Evolutionary conservation across 1,140 invertebrate genomes (phyloP).

Genomic region (Pseudoatta argentina): DNA sequence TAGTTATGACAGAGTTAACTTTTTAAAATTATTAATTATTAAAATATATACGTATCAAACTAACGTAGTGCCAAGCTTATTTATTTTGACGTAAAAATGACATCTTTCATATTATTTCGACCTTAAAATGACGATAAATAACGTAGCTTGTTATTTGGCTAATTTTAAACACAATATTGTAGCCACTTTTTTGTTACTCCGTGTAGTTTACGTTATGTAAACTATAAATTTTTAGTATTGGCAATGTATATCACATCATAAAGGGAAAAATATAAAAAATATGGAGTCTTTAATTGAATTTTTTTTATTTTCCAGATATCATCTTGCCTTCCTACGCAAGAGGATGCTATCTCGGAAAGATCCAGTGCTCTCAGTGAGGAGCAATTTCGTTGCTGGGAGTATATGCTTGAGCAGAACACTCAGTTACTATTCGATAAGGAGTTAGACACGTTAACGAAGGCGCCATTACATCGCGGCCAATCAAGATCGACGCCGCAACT

Average conservation of each 20-base stretch:
- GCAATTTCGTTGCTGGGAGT: conserved; percentile 97
- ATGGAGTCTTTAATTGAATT: not conserved
- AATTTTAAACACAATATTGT: too few species aligned
- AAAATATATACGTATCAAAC: too few species aligned
- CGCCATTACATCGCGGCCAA: conserved; percentile 83
- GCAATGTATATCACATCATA: not conserved
- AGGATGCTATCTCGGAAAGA: conserved; percentile 87
- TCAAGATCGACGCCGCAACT: conserved; percentile 84
- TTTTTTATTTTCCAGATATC: conserved; percentile 43
- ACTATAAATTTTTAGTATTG: too few species aligned
- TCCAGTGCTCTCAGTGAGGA: conserved; percentile 91
- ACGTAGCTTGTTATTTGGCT: too few species aligned
- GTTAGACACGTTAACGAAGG: conserved; percentile 92
- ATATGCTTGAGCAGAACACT: conserved; percentile 96
- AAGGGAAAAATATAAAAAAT: not conserved
- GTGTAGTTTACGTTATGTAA: too few species aligned
- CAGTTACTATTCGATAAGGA: conserved; percentile 95
- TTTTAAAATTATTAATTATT: too few species aligned
- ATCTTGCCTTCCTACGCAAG: conserved; percentile 80
- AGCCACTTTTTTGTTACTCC: too few species aligned
- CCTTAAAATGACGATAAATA: too few species aligned
- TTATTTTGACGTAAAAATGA: too few species aligned
- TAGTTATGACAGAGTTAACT: too few species aligned
- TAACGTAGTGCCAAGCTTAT: too few species aligned
- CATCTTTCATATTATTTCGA: too few species aligned